Evolutionary conservation across 2,888 invertebrate genomes (phyloP).

Genomic region (Phyllotreta cruciferae): DNA sequence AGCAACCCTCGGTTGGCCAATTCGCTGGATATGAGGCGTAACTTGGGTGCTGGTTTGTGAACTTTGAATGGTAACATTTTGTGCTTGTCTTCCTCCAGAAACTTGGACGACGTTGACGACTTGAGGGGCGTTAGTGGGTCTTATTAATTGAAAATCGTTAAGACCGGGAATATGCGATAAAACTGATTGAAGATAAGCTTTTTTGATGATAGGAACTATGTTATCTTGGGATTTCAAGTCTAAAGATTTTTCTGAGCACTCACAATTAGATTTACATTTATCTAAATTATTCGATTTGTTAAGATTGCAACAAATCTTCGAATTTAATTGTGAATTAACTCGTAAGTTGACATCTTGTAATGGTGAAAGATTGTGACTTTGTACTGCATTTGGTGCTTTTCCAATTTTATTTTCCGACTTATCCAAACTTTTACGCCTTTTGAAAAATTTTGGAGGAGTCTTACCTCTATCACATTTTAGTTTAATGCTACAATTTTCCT

Average conservation of each 20-base stretch:
- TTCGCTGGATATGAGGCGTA: constrained; percentile 61
- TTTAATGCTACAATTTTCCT: constrained; percentile 38
- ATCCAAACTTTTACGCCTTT: constrained; percentile 40
- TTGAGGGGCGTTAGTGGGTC: constrained; percentile 60
- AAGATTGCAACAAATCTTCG: constrained; percentile 34
- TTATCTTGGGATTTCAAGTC: constrained; percentile 4
- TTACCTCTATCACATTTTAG: constrained; percentile 43
- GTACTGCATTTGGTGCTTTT: constrained; percentile 44
- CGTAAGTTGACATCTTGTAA: constrained; percentile 46
- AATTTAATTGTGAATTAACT: constrained; percentile 36
- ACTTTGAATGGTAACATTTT: constrained; percentile 50
- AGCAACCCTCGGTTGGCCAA: constrained; percentile 58
- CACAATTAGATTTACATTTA: constrained; percentile 19
- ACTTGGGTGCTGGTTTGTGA: constrained; percentile 60
- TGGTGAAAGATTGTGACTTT: constrained; percentile 43
- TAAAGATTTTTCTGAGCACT: constrained; percentile 7
- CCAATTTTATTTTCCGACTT: constrained; percentile 43
- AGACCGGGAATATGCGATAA: constrained; percentile 66
- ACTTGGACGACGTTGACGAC: constrained; percentile 60
- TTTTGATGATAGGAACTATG: constrained; percentile 20
- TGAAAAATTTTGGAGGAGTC: constrained; percentile 39
- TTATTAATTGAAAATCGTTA: constrained; percentile 67
- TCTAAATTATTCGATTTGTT: constrained; percentile 22
- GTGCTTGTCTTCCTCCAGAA: constrained; percentile 51
- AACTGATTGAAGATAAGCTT: constrained; percentile 44